Evolutionary conservation across 2,113 vertebrate species (phyloP), one percentile per base, ranked within the genome.

Genomic region (Mungos mungo): DNA sequence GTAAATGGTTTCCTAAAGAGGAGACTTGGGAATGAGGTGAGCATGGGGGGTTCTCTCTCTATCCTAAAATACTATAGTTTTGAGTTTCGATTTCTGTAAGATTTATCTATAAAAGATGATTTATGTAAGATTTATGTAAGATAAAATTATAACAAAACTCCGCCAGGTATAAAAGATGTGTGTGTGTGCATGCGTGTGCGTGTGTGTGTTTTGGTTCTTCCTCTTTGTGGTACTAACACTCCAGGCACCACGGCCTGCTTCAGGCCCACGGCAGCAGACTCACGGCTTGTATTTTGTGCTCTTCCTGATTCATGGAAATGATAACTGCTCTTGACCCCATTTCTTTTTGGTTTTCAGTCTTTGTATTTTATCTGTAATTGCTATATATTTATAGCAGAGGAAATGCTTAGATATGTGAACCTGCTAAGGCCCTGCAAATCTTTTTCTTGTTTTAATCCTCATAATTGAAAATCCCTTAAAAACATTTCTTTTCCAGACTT

Each of bases 401-500:
- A 81, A 80, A 57, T 82, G 13, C 84, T 69, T 63, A 63, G 35
- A 84, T 47, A 12, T 90, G 18, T 88, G 66, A 86, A 80, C 1
- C n/a, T 31, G 23, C 66, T 80, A 18, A 50, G 27, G 16, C 31
- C 68, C 7, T 65, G 52, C 35, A 96, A 92, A 54, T 77, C 69
- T 33, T 92, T 95, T 87, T 66, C 52, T 81, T 45, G 7, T 83
- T 52, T 85, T 76, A 95, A 85, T 27, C 10, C 41, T 86, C 84
- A 81, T n/a, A 65, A 77, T 14, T 82, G 52, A 90, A 96, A 95
- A 95, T 50, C 33, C 25, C 80, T 94, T 86, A 52, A 93, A 87
- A 74, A 83, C n/a, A 23, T 82, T 4, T 81, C 2, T 86, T 94
- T 69, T 68, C 71, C 45, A 94, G 15, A 19, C 38, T 54, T 33